Conservation (phyloP, 2,888 invertebrate species). For the Hydriomena furcata region DNA sequence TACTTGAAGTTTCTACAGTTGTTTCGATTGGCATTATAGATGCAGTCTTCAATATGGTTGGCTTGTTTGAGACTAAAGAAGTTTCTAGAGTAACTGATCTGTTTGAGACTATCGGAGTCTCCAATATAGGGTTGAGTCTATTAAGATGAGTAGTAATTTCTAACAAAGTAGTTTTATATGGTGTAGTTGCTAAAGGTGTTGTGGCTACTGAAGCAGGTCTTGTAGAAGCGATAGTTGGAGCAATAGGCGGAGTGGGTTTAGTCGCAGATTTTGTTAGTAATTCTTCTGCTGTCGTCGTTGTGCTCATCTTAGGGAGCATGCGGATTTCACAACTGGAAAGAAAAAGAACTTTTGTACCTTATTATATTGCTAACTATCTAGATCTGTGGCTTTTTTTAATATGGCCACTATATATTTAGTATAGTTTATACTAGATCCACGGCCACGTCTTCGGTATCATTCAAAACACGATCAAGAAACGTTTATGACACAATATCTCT, state of each 20-base stretch:
- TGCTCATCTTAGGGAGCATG: constrained; percentile 58
- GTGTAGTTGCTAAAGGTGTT: constrained; percentile 20
- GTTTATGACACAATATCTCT: too few relatives aligned
- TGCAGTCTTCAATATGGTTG: neutral
- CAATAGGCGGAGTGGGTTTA: constrained; percentile 49
- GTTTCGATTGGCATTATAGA: neutral
- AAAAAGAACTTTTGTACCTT: constrained; percentile 21
- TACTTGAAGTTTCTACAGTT: constrained; percentile 9
- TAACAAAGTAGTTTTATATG: constrained; percentile 15
- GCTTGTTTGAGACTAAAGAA: constrained; percentile 5
- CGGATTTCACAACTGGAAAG: constrained; percentile 72
- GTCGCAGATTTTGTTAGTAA: constrained; percentile 65
- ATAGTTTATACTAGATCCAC: too few relatives aligned
- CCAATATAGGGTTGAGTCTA: constrained; percentile 3
- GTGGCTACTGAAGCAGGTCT: constrained; percentile 30
- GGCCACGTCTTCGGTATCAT: too few relatives aligned
- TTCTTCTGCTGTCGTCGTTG: constrained; percentile 60
- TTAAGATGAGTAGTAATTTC: constrained; percentile 7
- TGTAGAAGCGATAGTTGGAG: constrained; percentile 39
- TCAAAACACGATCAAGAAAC: too few relatives aligned
- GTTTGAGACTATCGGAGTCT: neutral
- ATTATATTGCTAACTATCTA: too few relatives aligned
- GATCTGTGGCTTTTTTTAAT: too few relatives aligned
- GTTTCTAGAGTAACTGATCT: constrained; percentile 1
- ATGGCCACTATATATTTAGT: too few relatives aligned